Evolutionary conservation across 2,797 vertebrate genomes (phyloP).

Genomic region (Oryzias sinensis): DNA sequence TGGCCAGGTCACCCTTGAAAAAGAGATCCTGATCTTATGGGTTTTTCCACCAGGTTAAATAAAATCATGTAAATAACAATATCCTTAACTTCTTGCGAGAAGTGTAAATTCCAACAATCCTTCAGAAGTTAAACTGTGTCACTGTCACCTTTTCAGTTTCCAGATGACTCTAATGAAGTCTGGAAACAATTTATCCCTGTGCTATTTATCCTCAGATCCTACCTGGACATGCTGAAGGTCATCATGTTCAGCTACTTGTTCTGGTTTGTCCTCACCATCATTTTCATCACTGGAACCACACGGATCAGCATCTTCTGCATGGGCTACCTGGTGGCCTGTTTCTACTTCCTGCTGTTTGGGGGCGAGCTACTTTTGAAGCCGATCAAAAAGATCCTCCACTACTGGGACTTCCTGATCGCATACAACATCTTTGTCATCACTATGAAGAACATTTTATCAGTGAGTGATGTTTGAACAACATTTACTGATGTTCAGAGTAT

Average conservation of each 20-base stretch:
- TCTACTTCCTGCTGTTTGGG: slow-evolving; percentile 98
- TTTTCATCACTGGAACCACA: slow-evolving; percentile 97
- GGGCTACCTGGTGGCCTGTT: slow-evolving; percentile 98
- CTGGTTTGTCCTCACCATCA: slow-evolving; percentile 99
- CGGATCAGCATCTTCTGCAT: slow-evolving; percentile 98
- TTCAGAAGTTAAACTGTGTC: too few relatives aligned
- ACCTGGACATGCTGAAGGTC: slow-evolving; percentile 98
- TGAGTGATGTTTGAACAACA: slow-evolving; percentile 65
- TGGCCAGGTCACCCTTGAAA: too few relatives aligned
- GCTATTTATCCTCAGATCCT: slow-evolving; percentile 79
- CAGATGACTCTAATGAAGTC: too few relatives aligned
- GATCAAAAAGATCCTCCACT: slow-evolving; percentile 93
- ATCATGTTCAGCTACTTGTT: slow-evolving; percentile 98
- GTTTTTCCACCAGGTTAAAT: too few relatives aligned
- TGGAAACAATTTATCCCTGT: too few relatives aligned
- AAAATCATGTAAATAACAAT: too few relatives aligned
- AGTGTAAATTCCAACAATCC: too few relatives aligned
- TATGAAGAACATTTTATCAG: slow-evolving; percentile 97
- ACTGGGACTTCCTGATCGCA: slow-evolving; percentile 98
- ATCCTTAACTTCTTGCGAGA: too few relatives aligned
- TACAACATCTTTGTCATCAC: slow-evolving; percentile 98
- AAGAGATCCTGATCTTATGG: too few relatives aligned
- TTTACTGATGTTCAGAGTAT: too few relatives aligned
- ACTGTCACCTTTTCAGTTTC: too few relatives aligned
- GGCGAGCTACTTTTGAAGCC: slow-evolving; percentile 93